phyloP scores from a whole-genome alignment of 2,888 invertebrate species.

The Dynastes hyllus region DNA sequence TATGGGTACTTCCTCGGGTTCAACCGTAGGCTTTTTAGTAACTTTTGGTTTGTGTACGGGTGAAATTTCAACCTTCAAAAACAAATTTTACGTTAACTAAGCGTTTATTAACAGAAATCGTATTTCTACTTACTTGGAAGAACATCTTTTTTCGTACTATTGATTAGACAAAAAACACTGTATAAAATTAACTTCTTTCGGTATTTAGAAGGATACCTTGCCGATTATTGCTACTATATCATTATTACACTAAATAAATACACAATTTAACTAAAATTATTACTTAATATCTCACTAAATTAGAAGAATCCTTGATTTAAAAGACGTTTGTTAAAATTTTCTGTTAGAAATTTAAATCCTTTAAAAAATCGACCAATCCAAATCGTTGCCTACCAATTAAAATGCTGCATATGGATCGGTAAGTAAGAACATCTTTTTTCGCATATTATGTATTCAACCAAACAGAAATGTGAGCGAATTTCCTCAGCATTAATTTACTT shows the following conservation, averaged over 20 bases:
- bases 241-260: not conserved
- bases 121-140: not conserved
- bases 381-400: not conserved
- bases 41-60: conserved; percentile 30
- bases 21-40: not conserved
- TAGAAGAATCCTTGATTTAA: not conserved
- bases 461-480: too few species aligned
- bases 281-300: not conserved
- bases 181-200: not conserved
- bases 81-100: not conserved
- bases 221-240: too few species aligned
- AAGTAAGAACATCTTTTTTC: not conserved
- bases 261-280: not conserved
- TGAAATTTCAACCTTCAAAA: conserved; percentile 45
- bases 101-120: not conserved
- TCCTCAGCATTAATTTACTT: too few species aligned
- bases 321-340: not conserved
- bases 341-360: conserved; percentile 23
- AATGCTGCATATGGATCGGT: not conserved
- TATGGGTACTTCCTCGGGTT: conserved; percentile 70
- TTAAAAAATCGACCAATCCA: conserved; percentile 4
- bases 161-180: not conserved
- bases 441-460: too few species aligned
- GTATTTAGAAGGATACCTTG: too few species aligned
- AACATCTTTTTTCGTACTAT: not conserved